phyloP scores from a whole-genome alignment of 2,113 vertebrate genomes.

The Corynorhinus townsendii region DNA sequence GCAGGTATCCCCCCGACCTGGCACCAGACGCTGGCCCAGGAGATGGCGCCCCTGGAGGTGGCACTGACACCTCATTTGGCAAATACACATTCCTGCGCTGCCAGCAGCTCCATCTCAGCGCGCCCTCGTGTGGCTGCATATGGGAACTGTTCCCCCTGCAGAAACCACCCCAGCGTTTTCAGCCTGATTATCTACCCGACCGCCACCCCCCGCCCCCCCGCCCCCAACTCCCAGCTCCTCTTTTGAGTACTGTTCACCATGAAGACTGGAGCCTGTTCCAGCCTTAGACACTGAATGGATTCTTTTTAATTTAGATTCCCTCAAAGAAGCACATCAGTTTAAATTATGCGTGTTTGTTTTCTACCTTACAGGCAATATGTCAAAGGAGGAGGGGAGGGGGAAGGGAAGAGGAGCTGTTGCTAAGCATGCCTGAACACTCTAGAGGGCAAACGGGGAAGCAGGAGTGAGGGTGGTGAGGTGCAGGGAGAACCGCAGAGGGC shows the following conservation, averaged over 20 bases:
- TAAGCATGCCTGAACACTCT: background rate
- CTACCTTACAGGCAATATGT: background rate
- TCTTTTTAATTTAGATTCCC: background rate
- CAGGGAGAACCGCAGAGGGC: background rate
- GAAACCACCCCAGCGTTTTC: rapidly evolving
- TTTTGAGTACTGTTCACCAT: background rate
- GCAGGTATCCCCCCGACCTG: rapidly evolving
- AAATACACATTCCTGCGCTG: rapidly evolving
- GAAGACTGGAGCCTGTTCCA: background rate
- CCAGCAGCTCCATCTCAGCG: background rate
- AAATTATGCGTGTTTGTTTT: background rate
- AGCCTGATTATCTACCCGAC: background rate
- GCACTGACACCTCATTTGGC: no score
- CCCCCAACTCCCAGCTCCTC: background rate
- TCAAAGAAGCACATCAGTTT: background rate
- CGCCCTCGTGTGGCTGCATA: background rate
- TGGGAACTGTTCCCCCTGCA: background rate
- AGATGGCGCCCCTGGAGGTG: background rate
- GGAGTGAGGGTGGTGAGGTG: background rate
- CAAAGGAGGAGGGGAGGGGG: background rate
- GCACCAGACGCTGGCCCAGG: background rate
- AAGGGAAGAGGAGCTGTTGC: background rate
- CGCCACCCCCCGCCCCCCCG: no score
- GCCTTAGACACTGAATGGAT: background rate
- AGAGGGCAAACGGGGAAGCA: background rate